Base-by-base conservation (phyloP, 2,888 invertebrate species). In the Cotesia congregata region DNA sequence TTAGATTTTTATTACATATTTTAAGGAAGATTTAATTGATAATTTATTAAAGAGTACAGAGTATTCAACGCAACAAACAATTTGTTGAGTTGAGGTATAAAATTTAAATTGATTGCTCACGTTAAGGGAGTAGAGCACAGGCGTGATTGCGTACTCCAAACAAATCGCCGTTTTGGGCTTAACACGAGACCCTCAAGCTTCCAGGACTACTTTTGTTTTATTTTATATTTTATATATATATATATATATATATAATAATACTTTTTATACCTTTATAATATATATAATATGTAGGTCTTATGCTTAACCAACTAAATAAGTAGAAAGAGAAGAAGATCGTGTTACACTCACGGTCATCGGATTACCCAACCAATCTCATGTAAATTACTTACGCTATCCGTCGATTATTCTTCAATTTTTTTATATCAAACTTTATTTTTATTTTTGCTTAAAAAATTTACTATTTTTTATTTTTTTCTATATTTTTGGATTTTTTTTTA, bases 331-430 rank as follows among this genome's bases (percentile, higher is more conserved):
- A 70, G 77, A 80, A 81, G 85, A 86, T 88, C 86, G 83, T 84
- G 86, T 87, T 88, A 87, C 88, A 81, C 50, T 81, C 78, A 82
- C 77, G 82, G 84, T 87, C 87, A 84, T 87, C 88, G 84, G 85
- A 85, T 88, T 87, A 88, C 88, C 12, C 50, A 87, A 84, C 82
- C 88, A 86, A 88, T 88, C 87, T 88, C 85, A 83, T 84, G 84
- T 84, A 84, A 85, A 84, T 87, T 87, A 86, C 86, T 86, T 85
- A 50, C 50, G 71, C 59, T 61, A 71, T 71, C 71, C 61, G 41
- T 68, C 41, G 41, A 68, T 68, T 82, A 82, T 81, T 82, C 79
- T 82, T 80, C 62, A 39, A 83, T 82, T 79, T 75, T 76, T 77
- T 77, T 72, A 80, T 75, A 78, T 79, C 79, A 76, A 79, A 77